phyloP scores from a whole-genome alignment of 2,797 vertebrate species.

The Thunnus albacares region DNA sequence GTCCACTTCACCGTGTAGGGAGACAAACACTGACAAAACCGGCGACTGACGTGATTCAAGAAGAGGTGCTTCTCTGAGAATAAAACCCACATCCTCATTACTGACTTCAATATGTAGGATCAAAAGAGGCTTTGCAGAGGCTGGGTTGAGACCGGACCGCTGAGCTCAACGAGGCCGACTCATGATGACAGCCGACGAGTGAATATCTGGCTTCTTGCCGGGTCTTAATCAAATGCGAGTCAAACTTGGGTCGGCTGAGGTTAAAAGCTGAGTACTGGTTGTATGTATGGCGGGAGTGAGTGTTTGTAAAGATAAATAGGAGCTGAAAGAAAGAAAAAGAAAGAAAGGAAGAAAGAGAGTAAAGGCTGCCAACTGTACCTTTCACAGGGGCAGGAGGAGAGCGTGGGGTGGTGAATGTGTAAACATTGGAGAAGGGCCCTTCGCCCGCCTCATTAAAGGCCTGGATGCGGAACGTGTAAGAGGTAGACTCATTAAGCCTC shows the following conservation, averaged over 20 bases:
- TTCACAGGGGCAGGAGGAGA: conserved; percentile 94
- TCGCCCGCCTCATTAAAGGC: conserved; percentile 98
- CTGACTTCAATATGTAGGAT: conserved; percentile 53
- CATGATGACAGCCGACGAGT: conserved; percentile 45
- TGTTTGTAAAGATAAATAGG: conserved; percentile 45
- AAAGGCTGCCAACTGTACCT: conserved; percentile 84
- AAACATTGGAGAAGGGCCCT: conserved; percentile 95
- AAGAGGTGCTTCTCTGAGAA: conserved; percentile 43
- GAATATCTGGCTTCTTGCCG: conserved; percentile 36
- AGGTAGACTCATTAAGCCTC: conserved; percentile 97
- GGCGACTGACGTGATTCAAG: conserved; percentile 43
- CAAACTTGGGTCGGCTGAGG: conserved; percentile 47
- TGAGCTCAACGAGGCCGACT: conserved; percentile 25
- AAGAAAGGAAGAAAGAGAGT: neutral
- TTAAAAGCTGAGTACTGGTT: conserved; percentile 51
- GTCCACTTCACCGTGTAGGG: conserved; percentile 40
- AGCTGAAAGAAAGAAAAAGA: conserved; percentile 9
- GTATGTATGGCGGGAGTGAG: conserved; percentile 38
- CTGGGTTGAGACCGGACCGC: conserved; percentile 36
- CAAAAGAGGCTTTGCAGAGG: conserved; percentile 57
- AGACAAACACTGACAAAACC: conserved; percentile 38
- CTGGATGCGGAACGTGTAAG: conserved; percentile 98
- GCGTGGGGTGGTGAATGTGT: conserved; percentile 95
- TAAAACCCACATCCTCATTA: conserved; percentile 63
- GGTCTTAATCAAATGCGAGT: conserved; percentile 50